Conservation (phyloP, 2,113 vertebrate genomes). For the Sander lucioperca region DNA sequence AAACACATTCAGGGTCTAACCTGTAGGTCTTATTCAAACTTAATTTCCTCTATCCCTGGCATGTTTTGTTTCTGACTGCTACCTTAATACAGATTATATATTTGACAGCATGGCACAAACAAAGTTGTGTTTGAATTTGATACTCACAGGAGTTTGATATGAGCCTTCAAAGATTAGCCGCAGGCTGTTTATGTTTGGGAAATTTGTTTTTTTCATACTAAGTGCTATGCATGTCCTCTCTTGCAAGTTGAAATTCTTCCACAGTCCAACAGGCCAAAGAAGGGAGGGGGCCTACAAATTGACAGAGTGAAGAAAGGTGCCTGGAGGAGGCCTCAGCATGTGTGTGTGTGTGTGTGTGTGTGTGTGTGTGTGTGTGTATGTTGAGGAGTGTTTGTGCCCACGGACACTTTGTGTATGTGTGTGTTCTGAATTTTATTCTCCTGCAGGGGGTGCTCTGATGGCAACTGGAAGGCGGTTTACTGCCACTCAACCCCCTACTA, state of each 20-base stretch:
- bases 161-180: constrained; percentile 57
- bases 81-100: constrained; percentile 30
- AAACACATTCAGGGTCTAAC: neutral
- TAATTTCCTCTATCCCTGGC: constrained; percentile 5
- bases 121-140: constrained; percentile 53
- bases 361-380: constrained; percentile 10
- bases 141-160: constrained; percentile 44
- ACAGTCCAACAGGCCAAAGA: constrained; percentile 23
- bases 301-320: constrained; percentile 61
- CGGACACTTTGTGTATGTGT: constrained; percentile 10
- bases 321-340: constrained; percentile 53
- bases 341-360: constrained; percentile 12
- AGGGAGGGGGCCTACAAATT: constrained; percentile 44
- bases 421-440: constrained; percentile 46
- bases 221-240: constrained; percentile 35
- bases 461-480: constrained; percentile 58
- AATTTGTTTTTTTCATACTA: constrained; percentile 46
- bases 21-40: neutral
- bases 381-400: neutral
- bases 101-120: constrained; percentile 51
- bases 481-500: constrained; percentile 69
- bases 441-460: constrained; percentile 74
- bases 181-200: constrained; percentile 58
- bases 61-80: constrained; percentile 22
- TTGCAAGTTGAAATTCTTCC: constrained; percentile 37